Conservation (phyloP, 2,888 invertebrate species). For the Oconnorella tubifera region DNA sequence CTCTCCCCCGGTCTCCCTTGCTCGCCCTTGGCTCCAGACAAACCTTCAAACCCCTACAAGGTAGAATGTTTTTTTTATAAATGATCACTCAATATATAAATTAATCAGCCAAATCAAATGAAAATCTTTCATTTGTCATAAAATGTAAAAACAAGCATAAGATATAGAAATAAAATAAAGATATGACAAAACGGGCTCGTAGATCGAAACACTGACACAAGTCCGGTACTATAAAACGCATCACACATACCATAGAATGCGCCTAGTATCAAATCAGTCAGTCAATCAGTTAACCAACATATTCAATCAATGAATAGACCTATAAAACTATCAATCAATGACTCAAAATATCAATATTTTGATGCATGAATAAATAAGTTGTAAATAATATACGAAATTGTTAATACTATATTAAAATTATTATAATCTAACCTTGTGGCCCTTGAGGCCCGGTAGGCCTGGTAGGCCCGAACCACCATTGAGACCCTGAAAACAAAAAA, state of each 20-base stretch:
- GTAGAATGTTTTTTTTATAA: background rate
- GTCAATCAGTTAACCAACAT: no score
- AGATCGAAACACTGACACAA: no score
- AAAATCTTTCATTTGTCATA: no score
- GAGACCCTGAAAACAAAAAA: conserved; percentile 22
- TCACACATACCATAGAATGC: no score
- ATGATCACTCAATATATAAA: background rate
- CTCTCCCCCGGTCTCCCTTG: conserved; percentile 33
- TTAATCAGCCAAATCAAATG: background rate
- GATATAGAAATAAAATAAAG: background rate
- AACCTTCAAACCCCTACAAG: conserved; percentile 31
- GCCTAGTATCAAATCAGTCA: no score
- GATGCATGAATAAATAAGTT: background rate
- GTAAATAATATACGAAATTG: background rate
- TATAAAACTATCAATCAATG: no score
- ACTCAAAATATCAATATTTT: background rate
- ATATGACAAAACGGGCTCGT: no score
- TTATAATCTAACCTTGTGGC: conserved; percentile 28
- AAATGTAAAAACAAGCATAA: background rate
- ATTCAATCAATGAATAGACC: no score
- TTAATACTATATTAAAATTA: background rate
- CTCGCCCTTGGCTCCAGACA: conserved; percentile 34
- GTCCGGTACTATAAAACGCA: no score
- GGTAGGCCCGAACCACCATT: conserved; percentile 34
- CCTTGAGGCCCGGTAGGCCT: conserved; percentile 35